phyloP scores from a whole-genome alignment of 2,888 invertebrate species.

The Nebria salina region DNA sequence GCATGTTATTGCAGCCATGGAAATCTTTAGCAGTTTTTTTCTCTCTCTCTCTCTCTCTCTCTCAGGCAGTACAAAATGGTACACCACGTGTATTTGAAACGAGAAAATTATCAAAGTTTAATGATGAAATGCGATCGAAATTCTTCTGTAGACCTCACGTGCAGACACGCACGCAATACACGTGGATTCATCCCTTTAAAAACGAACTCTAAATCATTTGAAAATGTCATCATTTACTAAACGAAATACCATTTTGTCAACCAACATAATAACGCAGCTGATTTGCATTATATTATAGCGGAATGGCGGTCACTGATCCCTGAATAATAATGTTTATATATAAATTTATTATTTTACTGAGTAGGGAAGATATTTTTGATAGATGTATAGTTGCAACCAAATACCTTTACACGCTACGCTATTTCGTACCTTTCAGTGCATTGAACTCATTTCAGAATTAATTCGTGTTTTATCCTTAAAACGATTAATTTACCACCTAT shows the following conservation, averaged over 20 bases:
- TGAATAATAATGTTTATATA: neutral
- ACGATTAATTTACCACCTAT: no score
- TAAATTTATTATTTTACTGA: conserved; percentile 6
- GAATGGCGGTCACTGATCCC: neutral
- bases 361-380: neutral
- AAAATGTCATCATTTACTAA: conserved; percentile 12
- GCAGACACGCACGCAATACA: conserved; percentile 5
- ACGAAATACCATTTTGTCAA: neutral
- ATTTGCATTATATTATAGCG: neutral
- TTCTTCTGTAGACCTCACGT: neutral
- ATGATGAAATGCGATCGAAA: neutral
- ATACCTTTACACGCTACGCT: neutral
- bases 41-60: no score
- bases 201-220: neutral
- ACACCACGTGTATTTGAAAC: no score
- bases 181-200: neutral
- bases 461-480: no score
- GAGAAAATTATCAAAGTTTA: no score
- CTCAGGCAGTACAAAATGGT: no score
- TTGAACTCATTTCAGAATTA: neutral
- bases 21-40: no score
- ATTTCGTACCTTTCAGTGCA: neutral
- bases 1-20: no score
- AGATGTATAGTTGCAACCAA: neutral
- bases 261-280: neutral